Base-by-base conservation (phyloP, 2,113 vertebrate genomes). In the Turdus rufiventris region DNA sequence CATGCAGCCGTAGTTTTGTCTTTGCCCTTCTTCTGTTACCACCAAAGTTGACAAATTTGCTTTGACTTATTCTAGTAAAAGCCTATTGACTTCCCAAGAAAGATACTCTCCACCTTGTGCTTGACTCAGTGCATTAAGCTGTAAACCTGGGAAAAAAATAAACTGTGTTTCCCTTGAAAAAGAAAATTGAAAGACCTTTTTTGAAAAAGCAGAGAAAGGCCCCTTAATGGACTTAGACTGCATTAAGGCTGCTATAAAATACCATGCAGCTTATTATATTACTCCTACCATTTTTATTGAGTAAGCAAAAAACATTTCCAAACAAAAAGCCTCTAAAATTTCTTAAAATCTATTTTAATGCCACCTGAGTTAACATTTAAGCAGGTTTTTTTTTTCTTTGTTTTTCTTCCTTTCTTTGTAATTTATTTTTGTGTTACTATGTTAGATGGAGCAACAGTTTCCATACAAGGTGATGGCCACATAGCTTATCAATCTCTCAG, bases 301-400 rank as follows among this genome's bases (percentile, higher is more conserved):
- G 47, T 56, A 90, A 80, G 66, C 21, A 70, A 74, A 85, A 94
- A 94, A 36, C 48, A 15, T 66, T 2, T 9, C 33, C 18, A 17
- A 77, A 84, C 25, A 63, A 81, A 91, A 93, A 75, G 21, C 19
- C 70, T 60, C 25, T 85, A 78, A 54, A 94, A 63, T 21, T 17
- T 60, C n/a, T 78, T 84, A 51, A 93, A 96, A 92, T 91, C 60
- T 81, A 57, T 51, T 80, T 88, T 93, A 85, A 89, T 88, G 56
- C 34, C 76, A 57, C 33, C 72, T 28, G 17, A 73, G 61, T 68
- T 74, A 77, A 88, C 23, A 14, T 88, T 88, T 47, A 67, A 92
- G 18, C 19, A 56, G 12, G 45, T 28, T 61, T 51, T 80, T 89
- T 19, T 74, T 74, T 12, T 51, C 47, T 51, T 34, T 66, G 3